Evolutionary conservation across 2,113 vertebrate species (phyloP).

Genomic region (Coregonus clupeaformis): DNA sequence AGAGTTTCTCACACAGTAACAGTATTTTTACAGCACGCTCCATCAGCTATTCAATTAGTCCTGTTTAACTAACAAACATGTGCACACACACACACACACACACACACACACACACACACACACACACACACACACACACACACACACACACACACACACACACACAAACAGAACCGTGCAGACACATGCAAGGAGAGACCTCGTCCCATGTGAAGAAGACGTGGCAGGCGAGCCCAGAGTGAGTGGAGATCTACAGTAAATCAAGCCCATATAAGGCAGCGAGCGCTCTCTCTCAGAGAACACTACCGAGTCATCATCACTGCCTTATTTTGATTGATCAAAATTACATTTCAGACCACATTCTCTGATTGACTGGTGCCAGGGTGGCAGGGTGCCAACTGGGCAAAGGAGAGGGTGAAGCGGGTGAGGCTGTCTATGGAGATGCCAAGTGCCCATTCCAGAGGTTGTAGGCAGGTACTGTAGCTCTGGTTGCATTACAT

Average conservation of each 20-base stretch:
- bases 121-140: not conserved
- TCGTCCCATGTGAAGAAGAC: not conserved
- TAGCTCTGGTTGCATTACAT: not conserved
- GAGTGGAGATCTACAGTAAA: not conserved
- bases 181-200: not conserved
- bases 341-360: not conserved
- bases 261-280: not conserved
- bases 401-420: not conserved
- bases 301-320: not conserved
- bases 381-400: not conserved
- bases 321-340: not conserved
- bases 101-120: too few relatives aligned
- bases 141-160: constrained; percentile 21
- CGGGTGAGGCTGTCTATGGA: not conserved
- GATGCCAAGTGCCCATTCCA: not conserved
- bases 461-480: too few relatives aligned
- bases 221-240: not conserved
- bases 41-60: not conserved
- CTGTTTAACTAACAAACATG: not conserved
- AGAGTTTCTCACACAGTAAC: not conserved
- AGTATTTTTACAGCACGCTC: constrained; percentile 3
- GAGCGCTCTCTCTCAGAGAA: not conserved
- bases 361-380: not conserved
- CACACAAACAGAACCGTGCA: not conserved
- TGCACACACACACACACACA: constrained; percentile 24